Evolutionary conservation across 1,140 invertebrate genomes (phyloP), one percentile per base, ranked within the genome.

Genomic region (Aleiodes sp.): DNA sequence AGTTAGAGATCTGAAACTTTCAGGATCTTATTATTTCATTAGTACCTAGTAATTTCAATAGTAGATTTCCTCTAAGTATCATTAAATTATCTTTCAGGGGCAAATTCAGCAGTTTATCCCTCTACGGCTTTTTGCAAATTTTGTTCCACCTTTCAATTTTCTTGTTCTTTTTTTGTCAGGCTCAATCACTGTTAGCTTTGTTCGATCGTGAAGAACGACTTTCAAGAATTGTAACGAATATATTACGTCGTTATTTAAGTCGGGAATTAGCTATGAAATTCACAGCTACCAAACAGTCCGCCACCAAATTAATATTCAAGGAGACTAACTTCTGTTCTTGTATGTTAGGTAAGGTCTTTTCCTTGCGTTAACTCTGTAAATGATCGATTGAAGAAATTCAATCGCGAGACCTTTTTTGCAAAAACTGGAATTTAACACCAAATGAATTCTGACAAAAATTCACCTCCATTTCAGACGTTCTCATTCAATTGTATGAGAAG

Each of bases 221-320:
- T 2, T 28, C 56, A 10, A 26, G 56, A 59, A 59, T 26, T 14
- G 6, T 59, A 14, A 59, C 56, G 14, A 59, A 28, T 59, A 29
- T 59, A 7, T 26, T 59, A 26, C 56, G 56, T 26, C 21, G 56
- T 7, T 29, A 59, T 14, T 26, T 59, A 8, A 59, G 56, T 29
- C 56, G 56, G n/a, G 56, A 59, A 28, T 29, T 59, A 26, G 56
- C 56, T 4, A 59, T 59, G 56, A 59, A 59, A 59, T 59, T 59
- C 56, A 59, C 56, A 59, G 56, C 56, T 2, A 59, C 56, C 3
- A 59, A 59, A 29, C 26, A 28, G 26, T 59, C 56, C 1, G 24
- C 56, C 1, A 29, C 56, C 2, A 59, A 59, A 59, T 28, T 59
- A 14, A 26, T 29, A n/a, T 59, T 59, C 26, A 59, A 29, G 14